Percentiles rank a stretch among this genome's conserved stretches.
These are phyloP conservation scores for Typhlomys cinereus DNA, from an alignment of 2,113 vertebrate species.

Conservation along the genomic window DNA sequence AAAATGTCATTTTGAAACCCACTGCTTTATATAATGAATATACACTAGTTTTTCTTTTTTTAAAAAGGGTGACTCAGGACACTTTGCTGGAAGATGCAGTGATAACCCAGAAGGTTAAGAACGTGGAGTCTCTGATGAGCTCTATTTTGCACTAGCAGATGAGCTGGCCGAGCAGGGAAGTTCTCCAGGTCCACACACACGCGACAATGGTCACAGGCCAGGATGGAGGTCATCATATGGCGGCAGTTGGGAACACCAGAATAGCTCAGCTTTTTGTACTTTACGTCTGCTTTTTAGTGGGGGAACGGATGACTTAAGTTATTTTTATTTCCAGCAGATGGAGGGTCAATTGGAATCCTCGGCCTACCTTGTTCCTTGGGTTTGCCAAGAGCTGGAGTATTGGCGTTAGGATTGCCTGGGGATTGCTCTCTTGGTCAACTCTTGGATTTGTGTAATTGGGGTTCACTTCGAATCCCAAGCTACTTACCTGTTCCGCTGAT, in stretches of 20 bases:
- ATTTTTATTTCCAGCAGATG: conserved; percentile 56
- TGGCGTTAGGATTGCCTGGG: background rate
- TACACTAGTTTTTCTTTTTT: background rate
- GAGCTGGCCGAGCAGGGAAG: background rate
- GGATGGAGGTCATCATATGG: background rate
- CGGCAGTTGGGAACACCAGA: background rate
- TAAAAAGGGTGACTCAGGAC: background rate
- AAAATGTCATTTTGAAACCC: background rate
- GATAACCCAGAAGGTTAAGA: background rate
- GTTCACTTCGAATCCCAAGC: conserved; percentile 7
- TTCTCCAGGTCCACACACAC: background rate
- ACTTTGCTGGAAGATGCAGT: background rate
- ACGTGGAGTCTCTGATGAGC: background rate
- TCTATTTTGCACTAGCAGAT: background rate
- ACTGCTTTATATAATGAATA: background rate
- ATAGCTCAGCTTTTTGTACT: background rate
- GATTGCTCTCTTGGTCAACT: background rate
- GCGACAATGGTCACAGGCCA: too few relatives aligned
- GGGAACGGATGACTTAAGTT: conserved; percentile 11
- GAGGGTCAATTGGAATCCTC: conserved; percentile 3
- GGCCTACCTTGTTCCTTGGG: background rate
- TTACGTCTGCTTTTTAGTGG: background rate
- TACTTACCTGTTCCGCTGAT: background rate
- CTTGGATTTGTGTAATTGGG: background rate
- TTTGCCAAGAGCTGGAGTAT: background rate